Base-by-base conservation (phyloP, 2,113 vertebrate genomes). In the Coryphaenoides rupestris region DNA sequence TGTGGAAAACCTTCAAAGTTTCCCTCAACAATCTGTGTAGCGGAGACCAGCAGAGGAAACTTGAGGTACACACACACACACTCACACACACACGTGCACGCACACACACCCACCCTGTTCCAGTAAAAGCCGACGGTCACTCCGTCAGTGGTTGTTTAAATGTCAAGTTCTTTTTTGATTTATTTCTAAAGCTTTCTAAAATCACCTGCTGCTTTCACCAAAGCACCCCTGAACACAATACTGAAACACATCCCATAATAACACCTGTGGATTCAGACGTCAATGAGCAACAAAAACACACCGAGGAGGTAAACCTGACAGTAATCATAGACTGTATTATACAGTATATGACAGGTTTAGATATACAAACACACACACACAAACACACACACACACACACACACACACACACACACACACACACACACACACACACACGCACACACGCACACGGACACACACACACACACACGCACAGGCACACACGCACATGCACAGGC, bases 1-100 rank as follows among this genome's bases (percentile, higher is more conserved):
- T 93, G 3, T 99, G 96, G 96, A 98, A 98, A 81, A 93, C 94
- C 28, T 98, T 99, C 86, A 99, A 96, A 86, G 96, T 98, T 17
- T 99, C 96, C 0, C 91, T 99, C 53, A 98, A 99, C 87, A 97
- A 94, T 13, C 92, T 99, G 57, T 98, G 96, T 89, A 98, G 94
- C 0, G 95, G 96, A 75, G 95, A 98, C 84, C 95, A 96, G 22
- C 94, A 98, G 26, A 93, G 96, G 62, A 92, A 92, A 63, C 90
- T 99, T 45, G 96, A 98, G 95, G 96, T 97, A 86, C 10, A 55
- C 54, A 26, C 61, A 55, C 57, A 49, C 65, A 47, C 69, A 22
- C 47, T 58, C 59, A 63, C 68, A 63, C 63, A 70, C 59, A 63
- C 64, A 64, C 65, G 21, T 19, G 15, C 12, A 23, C 10, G 14